These are phyloP conservation scores for Dryoscopus gambensis DNA, from an alignment of 2,113 vertebrate genomes.

Conservation along the genomic window DNA sequence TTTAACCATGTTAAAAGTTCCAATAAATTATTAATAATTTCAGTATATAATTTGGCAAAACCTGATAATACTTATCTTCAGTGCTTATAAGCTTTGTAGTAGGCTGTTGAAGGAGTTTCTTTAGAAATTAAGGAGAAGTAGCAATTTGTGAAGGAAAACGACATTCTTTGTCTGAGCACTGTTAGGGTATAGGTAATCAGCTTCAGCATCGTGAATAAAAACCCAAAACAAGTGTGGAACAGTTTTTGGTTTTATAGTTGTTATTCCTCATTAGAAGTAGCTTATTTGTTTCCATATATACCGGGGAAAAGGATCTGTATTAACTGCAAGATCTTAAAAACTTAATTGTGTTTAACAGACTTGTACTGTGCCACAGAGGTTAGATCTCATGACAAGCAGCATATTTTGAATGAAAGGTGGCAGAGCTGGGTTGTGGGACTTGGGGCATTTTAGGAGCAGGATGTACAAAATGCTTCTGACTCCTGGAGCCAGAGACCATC, in stretches of 20 bases:
- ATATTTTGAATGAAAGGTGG: not conserved
- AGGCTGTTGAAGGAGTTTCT: not conserved
- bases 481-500: not conserved
- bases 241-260: not conserved
- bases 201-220: not conserved
- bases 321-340: not conserved
- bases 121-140: not conserved
- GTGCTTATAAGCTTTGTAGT: not conserved
- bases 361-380: not conserved
- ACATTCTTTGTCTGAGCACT: not conserved
- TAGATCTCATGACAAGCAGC: not conserved
- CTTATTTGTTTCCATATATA: not conserved
- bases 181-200: not conserved
- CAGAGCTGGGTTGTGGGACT: not conserved
- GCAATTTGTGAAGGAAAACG: not conserved
- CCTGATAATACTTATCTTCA: not conserved
- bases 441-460: not conserved
- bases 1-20: not conserved
- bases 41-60: not conserved
- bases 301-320: not conserved
- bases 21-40: constrained; percentile 44
- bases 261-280: not conserved
- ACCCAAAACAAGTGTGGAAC: not conserved
- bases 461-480: not conserved
- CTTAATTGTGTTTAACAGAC: not conserved